phyloP scores from a whole-genome alignment of 2,113 vertebrate species.

The Notarius lentiginosus region DNA sequence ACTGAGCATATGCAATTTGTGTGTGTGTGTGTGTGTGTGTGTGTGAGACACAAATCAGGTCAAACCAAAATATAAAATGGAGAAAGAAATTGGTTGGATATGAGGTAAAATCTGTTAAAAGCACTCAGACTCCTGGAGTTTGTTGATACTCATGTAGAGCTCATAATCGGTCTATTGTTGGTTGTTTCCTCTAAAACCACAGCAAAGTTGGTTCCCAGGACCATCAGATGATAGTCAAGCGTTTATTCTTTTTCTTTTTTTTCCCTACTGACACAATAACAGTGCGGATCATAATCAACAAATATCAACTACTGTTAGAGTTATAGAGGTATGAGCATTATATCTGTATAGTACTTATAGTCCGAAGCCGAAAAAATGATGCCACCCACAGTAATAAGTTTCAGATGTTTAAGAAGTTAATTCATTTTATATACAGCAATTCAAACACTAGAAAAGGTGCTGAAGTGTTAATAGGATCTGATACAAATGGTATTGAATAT shows the following conservation, averaged over 20 bases:
- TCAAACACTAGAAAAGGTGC: not conserved
- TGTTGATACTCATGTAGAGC: not conserved
- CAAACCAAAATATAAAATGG: not conserved
- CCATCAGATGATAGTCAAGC: not conserved
- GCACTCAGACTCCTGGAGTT: not conserved
- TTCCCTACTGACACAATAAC: not conserved
- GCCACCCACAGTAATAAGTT: not conserved
- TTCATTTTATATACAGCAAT: not conserved
- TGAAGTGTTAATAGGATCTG: not conserved
- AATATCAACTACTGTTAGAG: not conserved
- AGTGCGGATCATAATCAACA: not conserved
- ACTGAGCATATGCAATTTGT: not conserved
- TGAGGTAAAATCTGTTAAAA: not conserved
- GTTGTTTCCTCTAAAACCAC: not conserved
- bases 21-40: not conserved
- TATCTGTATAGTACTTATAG: not conserved
- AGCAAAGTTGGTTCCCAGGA: not conserved
- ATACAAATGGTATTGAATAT: not conserved
- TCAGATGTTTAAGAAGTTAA: not conserved
- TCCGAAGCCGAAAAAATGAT: not conserved
- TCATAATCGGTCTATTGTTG: not conserved
- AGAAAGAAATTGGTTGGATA: not conserved
- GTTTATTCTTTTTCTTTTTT: not conserved
- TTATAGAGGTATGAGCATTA: not conserved
- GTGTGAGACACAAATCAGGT: not conserved